Evolutionary conservation across 2,888 invertebrate genomes (phyloP).

Genomic region (Chloromyia formosa): DNA sequence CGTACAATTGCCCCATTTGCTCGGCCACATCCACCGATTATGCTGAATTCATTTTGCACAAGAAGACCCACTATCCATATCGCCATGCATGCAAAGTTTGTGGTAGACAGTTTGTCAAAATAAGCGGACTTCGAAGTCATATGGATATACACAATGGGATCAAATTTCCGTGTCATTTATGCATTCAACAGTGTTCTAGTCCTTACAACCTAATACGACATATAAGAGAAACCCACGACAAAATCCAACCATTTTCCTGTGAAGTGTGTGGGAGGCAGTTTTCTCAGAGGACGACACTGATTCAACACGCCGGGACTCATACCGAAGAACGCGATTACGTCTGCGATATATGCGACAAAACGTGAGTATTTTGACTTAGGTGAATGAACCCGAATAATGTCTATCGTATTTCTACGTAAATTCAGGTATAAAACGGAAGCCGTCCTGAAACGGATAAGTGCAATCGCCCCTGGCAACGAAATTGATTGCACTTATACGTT

Average conservation of each 20-base stretch:
- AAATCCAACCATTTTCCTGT: constrained; percentile 37
- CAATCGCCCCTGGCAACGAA: no score
- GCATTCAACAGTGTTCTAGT: constrained; percentile 44
- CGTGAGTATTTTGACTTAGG: constrained; percentile 42
- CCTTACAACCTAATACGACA: constrained; percentile 47
- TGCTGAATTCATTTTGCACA: not conserved
- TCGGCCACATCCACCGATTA: no score
- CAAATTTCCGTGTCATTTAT: constrained; percentile 40
- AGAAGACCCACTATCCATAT: no score
- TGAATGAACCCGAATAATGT: no score
- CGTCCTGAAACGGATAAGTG: no score
- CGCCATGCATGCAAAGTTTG: constrained; percentile 41
- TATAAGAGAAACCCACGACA: constrained; percentile 42
- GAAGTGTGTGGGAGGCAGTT: not conserved
- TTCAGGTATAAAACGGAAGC: no score
- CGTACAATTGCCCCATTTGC: no score
- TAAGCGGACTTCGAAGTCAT: constrained; percentile 38
- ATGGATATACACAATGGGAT: constrained; percentile 30
- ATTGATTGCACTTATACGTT: not conserved
- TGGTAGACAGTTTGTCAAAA: constrained; percentile 40
- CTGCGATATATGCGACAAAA: constrained; percentile 47
- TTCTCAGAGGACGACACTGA: no score
- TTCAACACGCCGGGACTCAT: constrained; percentile 43
- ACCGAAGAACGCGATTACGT: constrained; percentile 15
- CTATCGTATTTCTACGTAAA: not conserved